Conservation (phyloP, 2,113 vertebrate genomes). For the Panthera leo region DNA sequence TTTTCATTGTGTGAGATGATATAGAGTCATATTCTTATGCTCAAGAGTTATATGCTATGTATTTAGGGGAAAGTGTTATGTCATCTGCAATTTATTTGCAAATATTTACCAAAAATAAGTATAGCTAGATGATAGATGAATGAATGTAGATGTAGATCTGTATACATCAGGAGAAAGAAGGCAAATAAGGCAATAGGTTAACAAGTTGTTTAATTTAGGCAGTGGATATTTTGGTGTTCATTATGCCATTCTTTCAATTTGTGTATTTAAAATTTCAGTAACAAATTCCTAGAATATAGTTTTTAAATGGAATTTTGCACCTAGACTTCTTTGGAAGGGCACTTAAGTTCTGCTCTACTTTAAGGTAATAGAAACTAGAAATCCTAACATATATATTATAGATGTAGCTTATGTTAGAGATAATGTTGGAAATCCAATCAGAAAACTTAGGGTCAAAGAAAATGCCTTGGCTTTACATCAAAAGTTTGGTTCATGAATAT, state of each 20-base stretch:
- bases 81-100: neutral
- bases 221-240: neutral
- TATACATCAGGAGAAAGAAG: neutral
- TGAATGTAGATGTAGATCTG: neutral
- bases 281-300: neutral
- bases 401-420: neutral
- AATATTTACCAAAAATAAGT: neutral
- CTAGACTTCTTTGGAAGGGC: neutral
- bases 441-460: constrained; percentile 1
- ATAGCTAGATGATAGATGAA: neutral
- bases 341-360: neutral
- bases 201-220: neutral
- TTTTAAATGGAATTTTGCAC: neutral
- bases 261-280: neutral
- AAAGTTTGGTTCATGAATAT: neutral
- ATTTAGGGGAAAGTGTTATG: neutral
- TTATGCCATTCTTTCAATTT: neutral
- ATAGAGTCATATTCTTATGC: neutral
- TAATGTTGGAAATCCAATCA: neutral
- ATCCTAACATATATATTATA: neutral
- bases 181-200: neutral
- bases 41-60: neutral
- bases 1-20: neutral
- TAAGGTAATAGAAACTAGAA: neutral
- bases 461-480: neutral